Percentiles rank a stretch among this genome's conserved stretches.
These are phyloP conservation scores for Mythimna lalbum DNA, from an alignment of 2,888 invertebrate genomes.

Conservation along the genomic window DNA sequence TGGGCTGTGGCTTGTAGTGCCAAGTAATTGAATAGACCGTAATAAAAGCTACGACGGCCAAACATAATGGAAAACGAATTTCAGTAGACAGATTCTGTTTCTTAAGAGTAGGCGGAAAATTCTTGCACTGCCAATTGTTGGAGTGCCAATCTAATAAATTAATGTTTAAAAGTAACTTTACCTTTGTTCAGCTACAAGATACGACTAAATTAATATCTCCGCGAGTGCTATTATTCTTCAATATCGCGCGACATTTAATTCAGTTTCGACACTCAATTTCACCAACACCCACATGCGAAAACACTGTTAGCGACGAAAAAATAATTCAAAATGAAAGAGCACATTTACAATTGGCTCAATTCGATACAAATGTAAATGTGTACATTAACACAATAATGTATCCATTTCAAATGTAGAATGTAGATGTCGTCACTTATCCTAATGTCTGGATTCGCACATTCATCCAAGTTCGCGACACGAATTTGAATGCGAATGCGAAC, in stretches of 20 bases:
- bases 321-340: conserved; percentile 18
- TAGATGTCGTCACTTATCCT: conserved; percentile 48
- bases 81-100: neutral
- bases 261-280: conserved; percentile 24
- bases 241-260: conserved; percentile 16
- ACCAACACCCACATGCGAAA: conserved; percentile 8
- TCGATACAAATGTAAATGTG: conserved; percentile 48
- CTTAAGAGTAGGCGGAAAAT: neutral
- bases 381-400: conserved; percentile 39
- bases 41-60: conserved; percentile 31
- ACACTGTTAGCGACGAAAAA: conserved; percentile 2
- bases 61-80: conserved; percentile 22
- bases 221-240: conserved; percentile 34
- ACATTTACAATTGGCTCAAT: conserved; percentile 26
- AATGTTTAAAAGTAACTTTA: neutral
- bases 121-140: neutral
- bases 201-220: conserved; percentile 15
- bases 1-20: neutral
- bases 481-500: conserved; percentile 54
- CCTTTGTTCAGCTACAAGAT: neutral
- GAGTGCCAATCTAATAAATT: conserved; percentile 4
- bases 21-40: conserved; percentile 42
- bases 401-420: conserved; percentile 59
- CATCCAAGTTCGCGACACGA: conserved; percentile 38
- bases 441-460: conserved; percentile 42